A percentile compares a stretch with the other conserved stretches of the same genome.
phyloP scores from a whole-genome alignment of 2,113 vertebrate species.

The Melanerpes aurifrons region DNA sequence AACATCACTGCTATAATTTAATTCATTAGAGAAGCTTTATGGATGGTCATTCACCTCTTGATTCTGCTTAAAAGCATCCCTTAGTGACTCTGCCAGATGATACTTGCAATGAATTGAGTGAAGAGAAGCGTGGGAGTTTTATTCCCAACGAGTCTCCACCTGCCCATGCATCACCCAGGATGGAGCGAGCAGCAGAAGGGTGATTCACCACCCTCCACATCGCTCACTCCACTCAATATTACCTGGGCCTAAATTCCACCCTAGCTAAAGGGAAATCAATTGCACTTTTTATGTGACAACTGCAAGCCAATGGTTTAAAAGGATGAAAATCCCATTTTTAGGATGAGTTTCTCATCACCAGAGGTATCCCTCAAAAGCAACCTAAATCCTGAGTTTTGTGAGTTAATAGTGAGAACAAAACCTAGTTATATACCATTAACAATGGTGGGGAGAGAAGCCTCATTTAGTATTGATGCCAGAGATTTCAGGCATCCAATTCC shows the following conservation, averaged over 20 bases:
- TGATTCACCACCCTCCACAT: not conserved
- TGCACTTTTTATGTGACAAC: not conserved
- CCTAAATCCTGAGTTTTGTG: not conserved
- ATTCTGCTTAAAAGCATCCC: not conserved
- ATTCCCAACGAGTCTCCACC: not conserved
- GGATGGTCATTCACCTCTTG: not conserved
- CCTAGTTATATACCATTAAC: not conserved
- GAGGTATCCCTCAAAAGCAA: not conserved
- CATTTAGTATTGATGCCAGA: not conserved
- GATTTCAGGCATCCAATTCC: not conserved
- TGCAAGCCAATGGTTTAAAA: conserved; percentile 1
- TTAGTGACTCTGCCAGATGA: not conserved
- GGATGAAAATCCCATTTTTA: conserved; percentile 10
- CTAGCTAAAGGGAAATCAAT: conserved; percentile 39
- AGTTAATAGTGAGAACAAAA: not conserved
- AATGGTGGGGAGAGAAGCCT: not conserved
- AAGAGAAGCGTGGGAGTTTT: not conserved
- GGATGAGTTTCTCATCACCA: not conserved
- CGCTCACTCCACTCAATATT: not conserved
- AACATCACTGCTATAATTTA: not conserved
- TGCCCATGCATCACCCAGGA: not conserved
- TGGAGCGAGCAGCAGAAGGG: not conserved
- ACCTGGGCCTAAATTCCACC: not conserved
- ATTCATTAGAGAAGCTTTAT: conserved; percentile 1
- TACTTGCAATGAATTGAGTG: not conserved